phyloP scores from a whole-genome alignment of 2,888 invertebrate species.

The Leptopilina myrica region DNA sequence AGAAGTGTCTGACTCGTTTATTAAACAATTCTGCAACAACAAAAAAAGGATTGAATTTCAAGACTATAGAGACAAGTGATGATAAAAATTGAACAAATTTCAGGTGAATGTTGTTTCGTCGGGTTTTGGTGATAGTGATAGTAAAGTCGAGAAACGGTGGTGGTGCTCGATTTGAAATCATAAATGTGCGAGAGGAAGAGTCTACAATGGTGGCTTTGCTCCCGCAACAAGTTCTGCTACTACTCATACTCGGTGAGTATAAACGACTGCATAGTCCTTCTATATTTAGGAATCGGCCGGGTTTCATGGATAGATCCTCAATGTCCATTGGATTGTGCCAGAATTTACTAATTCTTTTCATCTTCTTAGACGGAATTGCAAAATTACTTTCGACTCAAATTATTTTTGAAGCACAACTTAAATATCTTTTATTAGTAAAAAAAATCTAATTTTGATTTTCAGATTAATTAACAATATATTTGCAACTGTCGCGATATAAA shows the following conservation, averaged over 20 bases:
- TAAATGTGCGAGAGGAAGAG: slow-evolving; percentile 72
- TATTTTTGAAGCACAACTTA: neutral
- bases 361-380: slow-evolving; percentile 41
- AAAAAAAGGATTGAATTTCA: neutral
- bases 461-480: too few species aligned
- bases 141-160: slow-evolving; percentile 61
- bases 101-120: slow-evolving; percentile 48
- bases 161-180: slow-evolving; percentile 68
- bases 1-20: slow-evolving; percentile 1
- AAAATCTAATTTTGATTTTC: too few species aligned
- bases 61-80: slow-evolving; percentile 2
- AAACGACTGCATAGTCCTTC: slow-evolving; percentile 50
- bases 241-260: slow-evolving; percentile 73
- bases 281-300: slow-evolving; percentile 65
- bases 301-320: slow-evolving; percentile 55
- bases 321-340: slow-evolving; percentile 53
- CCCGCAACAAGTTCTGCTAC: slow-evolving; percentile 74
- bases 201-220: slow-evolving; percentile 74
- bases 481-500: too few species aligned
- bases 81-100: slow-evolving; percentile 21
- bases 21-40: neutral
- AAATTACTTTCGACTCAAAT: neutral
- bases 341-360: slow-evolving; percentile 49
- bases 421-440: too few species aligned
- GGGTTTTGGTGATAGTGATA: slow-evolving; percentile 65